Conservation (phyloP, 1,140 invertebrate genomes). For the Zelostemma sp. region DNA sequence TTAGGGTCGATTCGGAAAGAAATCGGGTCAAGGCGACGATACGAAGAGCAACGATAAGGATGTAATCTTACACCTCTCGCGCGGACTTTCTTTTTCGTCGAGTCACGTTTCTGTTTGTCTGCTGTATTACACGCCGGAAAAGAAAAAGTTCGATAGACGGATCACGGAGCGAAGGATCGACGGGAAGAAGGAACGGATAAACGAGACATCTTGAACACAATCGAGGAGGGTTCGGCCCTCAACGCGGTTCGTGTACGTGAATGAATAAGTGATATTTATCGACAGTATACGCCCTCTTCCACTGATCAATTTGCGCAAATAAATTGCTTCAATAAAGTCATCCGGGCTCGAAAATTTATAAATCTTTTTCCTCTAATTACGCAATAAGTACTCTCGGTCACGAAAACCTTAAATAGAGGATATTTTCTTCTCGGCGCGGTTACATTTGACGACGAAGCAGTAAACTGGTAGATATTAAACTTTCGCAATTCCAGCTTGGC, state of each 20-base stretch:
- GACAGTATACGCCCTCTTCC: no score
- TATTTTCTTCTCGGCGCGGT: conserved; percentile 25
- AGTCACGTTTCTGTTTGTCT: conserved; percentile 48
- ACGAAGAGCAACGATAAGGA: conserved; percentile 35
- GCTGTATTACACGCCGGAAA: conserved; percentile 42
- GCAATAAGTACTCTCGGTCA: no score
- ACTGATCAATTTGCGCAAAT: no score
- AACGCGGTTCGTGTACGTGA: conserved; percentile 22
- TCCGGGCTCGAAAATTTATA: no score
- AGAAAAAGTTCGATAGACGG: conserved; percentile 43
- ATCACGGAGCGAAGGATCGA: conserved; percentile 15
- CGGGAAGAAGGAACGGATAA: conserved; percentile 35
- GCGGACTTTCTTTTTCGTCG: conserved; percentile 11
- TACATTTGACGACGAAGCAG: conserved; percentile 30
- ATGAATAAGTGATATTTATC: conserved; percentile 45
- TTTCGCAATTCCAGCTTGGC: conserved; percentile 64
- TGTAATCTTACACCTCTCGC: conserved; percentile 44
- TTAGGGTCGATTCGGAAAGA: conserved; percentile 35
- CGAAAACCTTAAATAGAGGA: no score
- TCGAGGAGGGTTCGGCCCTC: conserved; percentile 44
- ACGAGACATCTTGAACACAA: conserved; percentile 26
- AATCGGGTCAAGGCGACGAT: conserved; percentile 29
- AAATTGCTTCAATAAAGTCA: no score
- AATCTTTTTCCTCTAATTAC: no score
- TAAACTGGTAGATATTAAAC: conserved; percentile 69